These are phyloP conservation scores for Dascillus cervinus DNA, from an alignment of 2,888 invertebrate species.

Conservation along the genomic window DNA sequence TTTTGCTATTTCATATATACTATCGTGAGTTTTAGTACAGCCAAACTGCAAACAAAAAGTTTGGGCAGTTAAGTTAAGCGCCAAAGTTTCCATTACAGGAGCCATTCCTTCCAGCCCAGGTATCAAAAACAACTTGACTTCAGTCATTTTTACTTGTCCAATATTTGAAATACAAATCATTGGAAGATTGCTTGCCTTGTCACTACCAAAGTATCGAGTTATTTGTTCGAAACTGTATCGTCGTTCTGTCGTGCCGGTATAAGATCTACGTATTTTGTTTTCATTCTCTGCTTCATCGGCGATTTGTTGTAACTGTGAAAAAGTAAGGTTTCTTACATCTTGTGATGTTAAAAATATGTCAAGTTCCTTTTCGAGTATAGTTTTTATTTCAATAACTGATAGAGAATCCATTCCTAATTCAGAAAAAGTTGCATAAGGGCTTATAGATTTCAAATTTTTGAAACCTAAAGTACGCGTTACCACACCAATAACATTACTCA, in stretches of 20 bases:
- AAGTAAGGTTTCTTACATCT: constrained; percentile 75
- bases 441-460: constrained; percentile 61
- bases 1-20: constrained; percentile 46
- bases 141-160: constrained; percentile 8
- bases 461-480: constrained; percentile 41
- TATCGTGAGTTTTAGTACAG: constrained; percentile 40
- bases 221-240: constrained; percentile 32
- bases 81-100: constrained; percentile 45
- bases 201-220: constrained; percentile 56
- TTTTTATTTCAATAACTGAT: constrained; percentile 95
- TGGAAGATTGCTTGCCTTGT: constrained; percentile 47
- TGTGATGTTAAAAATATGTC: constrained; percentile 80
- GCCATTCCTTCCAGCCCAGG: constrained; percentile 65
- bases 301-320: constrained; percentile 55
- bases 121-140: constrained; percentile 49
- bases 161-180: constrained; percentile 32
- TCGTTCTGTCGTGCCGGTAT: constrained; percentile 3
- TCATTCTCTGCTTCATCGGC: constrained; percentile 42
- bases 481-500: constrained; percentile 55
- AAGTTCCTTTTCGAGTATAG: constrained; percentile 81
- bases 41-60: constrained; percentile 50
- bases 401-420: constrained; percentile 96
- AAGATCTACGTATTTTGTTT: constrained; percentile 4
- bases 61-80: constrained; percentile 45
- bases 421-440: constrained; percentile 65